Percentiles rank a stretch among this genome's conserved stretches.
Conservation (phyloP, 2,797 vertebrate genomes). For the Coccyzus lansbergi region DNA sequence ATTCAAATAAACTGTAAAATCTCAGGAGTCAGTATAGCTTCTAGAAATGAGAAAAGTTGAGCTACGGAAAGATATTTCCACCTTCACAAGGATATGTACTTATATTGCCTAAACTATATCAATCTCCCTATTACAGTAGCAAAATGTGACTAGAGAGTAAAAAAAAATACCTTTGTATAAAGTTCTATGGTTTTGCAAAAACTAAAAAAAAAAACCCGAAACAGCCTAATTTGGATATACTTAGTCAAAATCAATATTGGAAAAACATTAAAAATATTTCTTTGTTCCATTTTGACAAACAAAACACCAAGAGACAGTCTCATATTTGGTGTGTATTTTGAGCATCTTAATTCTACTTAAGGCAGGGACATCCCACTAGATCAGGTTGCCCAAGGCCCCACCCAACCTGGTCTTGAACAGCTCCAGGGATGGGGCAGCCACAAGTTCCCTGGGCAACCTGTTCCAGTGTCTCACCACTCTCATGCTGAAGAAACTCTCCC, state of each 20-base stretch:
- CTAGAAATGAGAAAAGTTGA: background rate
- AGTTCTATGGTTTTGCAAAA: background rate
- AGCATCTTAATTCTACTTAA: background rate
- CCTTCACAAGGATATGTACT: background rate
- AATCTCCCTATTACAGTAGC: background rate
- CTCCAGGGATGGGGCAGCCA: too few relatives aligned
- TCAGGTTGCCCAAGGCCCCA: too few relatives aligned
- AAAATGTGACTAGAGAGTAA: background rate
- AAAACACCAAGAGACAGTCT: background rate
- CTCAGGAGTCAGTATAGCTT: background rate
- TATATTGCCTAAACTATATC: background rate
- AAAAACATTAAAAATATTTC: background rate
- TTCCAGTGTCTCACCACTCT: too few relatives aligned
- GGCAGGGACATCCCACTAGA: too few relatives aligned
- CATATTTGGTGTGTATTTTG: fast-evolving
- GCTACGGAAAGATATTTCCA: background rate
- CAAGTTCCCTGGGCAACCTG: too few relatives aligned
- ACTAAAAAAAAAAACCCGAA: background rate
- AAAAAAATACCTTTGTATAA: background rate
- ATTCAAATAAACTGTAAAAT: background rate
- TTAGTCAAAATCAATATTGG: background rate
- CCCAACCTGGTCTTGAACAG: too few relatives aligned
- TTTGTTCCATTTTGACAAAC: background rate
- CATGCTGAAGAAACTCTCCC: too few relatives aligned
- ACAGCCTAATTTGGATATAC: background rate